Percentiles rank a stretch among this genome's conserved stretches.
Conservation (phyloP, 2,888 invertebrate species). For the Quadriops clusia region DNA sequence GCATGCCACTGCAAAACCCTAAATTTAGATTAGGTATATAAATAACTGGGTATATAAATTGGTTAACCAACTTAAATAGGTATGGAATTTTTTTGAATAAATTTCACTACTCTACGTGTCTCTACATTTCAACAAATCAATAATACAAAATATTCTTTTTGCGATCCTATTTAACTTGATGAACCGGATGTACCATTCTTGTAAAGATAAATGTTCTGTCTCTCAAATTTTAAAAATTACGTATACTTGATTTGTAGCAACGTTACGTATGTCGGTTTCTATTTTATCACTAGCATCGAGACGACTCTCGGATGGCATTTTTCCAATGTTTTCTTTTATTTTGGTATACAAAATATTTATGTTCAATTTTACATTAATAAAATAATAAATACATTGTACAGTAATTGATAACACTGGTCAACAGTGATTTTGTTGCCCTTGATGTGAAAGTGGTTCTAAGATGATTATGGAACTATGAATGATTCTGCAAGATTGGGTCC, state of each 20-base stretch:
- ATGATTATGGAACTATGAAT: no score
- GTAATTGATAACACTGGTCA: no score
- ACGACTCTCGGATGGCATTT: slow-evolving; percentile 21
- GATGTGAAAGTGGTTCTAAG: no score
- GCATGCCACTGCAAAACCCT: slow-evolving; percentile 33
- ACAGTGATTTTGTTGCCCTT: no score
- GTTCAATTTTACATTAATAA: slow-evolving; percentile 15
- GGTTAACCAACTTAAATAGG: slow-evolving; percentile 28
- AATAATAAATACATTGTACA: slow-evolving; percentile 1
- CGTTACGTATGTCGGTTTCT: slow-evolving; percentile 34
- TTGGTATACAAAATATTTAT: slow-evolving; percentile 30
- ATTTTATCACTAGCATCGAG: slow-evolving; percentile 28
- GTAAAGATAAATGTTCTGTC: slow-evolving; percentile 5
- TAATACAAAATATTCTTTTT: slow-evolving; percentile 3
- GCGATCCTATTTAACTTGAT: slow-evolving; percentile 11
- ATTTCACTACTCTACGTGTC: slow-evolving; percentile 1
- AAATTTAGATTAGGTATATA: slow-evolving; percentile 27
- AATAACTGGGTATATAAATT: slow-evolving; percentile 20
- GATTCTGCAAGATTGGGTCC: no score
- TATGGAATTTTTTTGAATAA: slow-evolving; percentile 1
- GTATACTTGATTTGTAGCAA: slow-evolving; percentile 36
- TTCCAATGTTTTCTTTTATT: slow-evolving; percentile 23
- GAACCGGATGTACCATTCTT: slow-evolving; percentile 6
- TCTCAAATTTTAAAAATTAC: slow-evolving; percentile 30
- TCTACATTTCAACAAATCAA: slow-evolving; percentile 5